phyloP scores from a whole-genome alignment of 1,140 invertebrate species.

The Ectropis grisescens region DNA sequence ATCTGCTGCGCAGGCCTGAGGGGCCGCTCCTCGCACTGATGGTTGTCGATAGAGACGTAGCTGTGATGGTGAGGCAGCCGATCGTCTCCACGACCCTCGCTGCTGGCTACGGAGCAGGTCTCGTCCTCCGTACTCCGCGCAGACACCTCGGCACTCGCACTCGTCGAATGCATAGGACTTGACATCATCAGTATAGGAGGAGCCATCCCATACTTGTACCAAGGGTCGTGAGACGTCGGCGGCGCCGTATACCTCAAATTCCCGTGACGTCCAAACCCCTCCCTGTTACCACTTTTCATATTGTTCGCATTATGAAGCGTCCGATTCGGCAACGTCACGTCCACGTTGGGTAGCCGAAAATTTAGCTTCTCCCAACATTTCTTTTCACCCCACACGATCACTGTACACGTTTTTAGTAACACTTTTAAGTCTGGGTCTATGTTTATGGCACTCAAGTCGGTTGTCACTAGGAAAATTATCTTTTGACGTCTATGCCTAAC shows the following conservation, averaged over 20 bases:
- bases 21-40: constrained; percentile 60
- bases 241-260: constrained; percentile 66
- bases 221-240: constrained; percentile 64
- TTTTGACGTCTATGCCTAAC: constrained; percentile 80
- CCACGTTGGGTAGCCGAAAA: constrained; percentile 87
- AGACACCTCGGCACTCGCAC: constrained; percentile 63
- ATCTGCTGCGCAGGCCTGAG: constrained; percentile 59
- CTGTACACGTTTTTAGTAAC: constrained; percentile 86
- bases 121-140: constrained; percentile 66
- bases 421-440: constrained; percentile 87
- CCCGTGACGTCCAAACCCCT: constrained; percentile 56
- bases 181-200: constrained; percentile 64
- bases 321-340: constrained; percentile 64
- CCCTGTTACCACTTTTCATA: constrained; percentile 54
- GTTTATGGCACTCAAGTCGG: constrained; percentile 74
- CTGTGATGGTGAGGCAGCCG: constrained; percentile 63
- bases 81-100: constrained; percentile 56
- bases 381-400: constrained; percentile 87
- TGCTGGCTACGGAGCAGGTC: constrained; percentile 63
- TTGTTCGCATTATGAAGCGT: constrained; percentile 65
- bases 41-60: constrained; percentile 67
- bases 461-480: constrained; percentile 79
- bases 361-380: constrained; percentile 92
- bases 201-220: constrained; percentile 66
- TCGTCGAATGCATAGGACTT: constrained; percentile 64